Evolutionary conservation across 2,888 invertebrate species (phyloP), one percentile per base, ranked within the genome.

Genomic region (Mimas tiliae): DNA sequence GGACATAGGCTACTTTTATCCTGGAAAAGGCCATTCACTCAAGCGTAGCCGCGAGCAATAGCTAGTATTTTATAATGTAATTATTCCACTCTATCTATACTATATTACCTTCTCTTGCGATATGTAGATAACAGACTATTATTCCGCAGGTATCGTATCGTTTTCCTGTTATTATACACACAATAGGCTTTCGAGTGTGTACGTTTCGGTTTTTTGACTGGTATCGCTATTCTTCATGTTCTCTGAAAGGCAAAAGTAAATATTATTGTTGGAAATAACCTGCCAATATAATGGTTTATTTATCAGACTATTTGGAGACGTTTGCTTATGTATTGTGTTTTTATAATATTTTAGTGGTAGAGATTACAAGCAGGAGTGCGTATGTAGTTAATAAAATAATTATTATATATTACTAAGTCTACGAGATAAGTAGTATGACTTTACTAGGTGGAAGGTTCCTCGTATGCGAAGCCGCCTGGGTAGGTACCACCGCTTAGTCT

Each of bases 91-190:
- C 38, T 16, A 58, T 58, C 16, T 19, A 58, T 33, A 52, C 27
- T 6, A n/a, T 34, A 11, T 58, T 58, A 58, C 42, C 16, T 58
- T 38, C 33, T 2, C 12, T 45, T 1, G 58, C 19, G 58, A 42
- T 58, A 38, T 19, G 53, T 33, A 33, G 58, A 58, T 58, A 58
- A 42, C 58, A 19, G 38, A 14, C 38, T 12, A 42, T 42, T 58
- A 42, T 58, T 58, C 19, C 34, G 38, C 19, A 6, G n/a, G 2
- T 6, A 11, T 16, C 11, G 19, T 6, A 38, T 38, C 19, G 19
- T 38, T 58, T 38, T 42, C 58, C 58, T 42, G 14, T 19, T 58
- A 38, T 58, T 1, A 38, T 58, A 12, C 12, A 0, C 53, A 58
- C 58, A 58, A 58, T 42, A 42, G 34, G 16, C n/a, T 55, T 51